Evolutionary conservation across 2,113 vertebrate species (phyloP), one percentile per base, ranked within the genome.

Genomic region (Triplophysa rosa): DNA sequence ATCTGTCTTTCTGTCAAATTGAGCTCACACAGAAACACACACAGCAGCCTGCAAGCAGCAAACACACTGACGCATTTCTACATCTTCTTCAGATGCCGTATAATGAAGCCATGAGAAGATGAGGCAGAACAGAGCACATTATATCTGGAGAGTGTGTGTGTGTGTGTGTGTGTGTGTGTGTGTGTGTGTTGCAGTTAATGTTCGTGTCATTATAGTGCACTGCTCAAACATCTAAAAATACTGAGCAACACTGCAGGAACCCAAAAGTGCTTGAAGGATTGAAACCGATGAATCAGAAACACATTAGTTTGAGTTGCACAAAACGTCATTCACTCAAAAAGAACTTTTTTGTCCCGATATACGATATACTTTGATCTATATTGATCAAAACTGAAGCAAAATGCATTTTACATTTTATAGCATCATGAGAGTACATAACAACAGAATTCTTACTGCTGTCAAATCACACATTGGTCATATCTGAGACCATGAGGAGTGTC

Each of bases 141-240:
- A 47, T 14, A 40, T 8, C 8, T 3, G 61, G 9, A 64, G 62
- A 23, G 21, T 8, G 52, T 19, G 3, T 16, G 16, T 56, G 33
- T 16, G 11, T 47, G 13, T 61, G 17, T 47, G 1, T 37, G 4
- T 56, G 26, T 23, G 8, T 24, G 7, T 37, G 33, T 2, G 8
- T 16, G 13, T 2, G 8, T 21, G 8, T 8, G 8, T 8, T 54
- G 62, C 16, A 19, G 64, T 61, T 68, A 68, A 19, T 24, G 64
- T 29, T 52, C 21, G 13, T 49, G 49, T 70, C 33, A 42, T 79
- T 54, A 80, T 64, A n/a, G n/a, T 23, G 58, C 52, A 56, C 7
- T 8, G 2, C 52, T 56, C n/a, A 58, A 23, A 9, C 23, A 61
- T 61, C 78, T 72, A 80, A 77, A 83, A 77, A 83, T 77, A 71